Evolutionary conservation across 1,140 invertebrate species (phyloP).

Genomic region (Aphelinus certus): DNA sequence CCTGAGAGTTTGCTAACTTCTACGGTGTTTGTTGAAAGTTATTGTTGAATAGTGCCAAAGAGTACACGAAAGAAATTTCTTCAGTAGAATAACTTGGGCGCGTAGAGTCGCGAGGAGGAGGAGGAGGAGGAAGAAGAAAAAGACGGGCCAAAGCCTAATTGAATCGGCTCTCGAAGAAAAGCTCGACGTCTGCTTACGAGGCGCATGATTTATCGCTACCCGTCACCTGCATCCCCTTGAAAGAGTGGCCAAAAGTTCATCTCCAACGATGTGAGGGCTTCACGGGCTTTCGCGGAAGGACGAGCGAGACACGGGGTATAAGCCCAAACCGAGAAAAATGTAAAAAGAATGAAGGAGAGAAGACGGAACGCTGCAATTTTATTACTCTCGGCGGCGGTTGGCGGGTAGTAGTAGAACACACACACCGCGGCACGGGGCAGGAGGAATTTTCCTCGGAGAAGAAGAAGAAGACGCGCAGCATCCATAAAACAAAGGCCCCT

Average conservation of each 20-base stretch:
- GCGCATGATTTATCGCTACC: constrained; percentile 12
- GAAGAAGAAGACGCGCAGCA: neutral
- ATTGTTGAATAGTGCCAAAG: no score
- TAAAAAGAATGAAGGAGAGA: constrained; percentile 2
- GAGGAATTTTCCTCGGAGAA: neutral
- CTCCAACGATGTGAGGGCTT: no score
- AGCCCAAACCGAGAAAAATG: constrained; percentile 10
- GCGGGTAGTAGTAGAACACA: neutral
- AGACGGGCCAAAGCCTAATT: constrained; percentile 4
- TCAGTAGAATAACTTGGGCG: no score
- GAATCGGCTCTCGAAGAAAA: constrained; percentile 3
- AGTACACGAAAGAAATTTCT: no score
- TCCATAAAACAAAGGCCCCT: constrained; percentile 21
- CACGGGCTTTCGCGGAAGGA: no score
- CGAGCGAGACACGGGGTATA: no score
- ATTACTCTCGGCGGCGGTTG: constrained; percentile 2
- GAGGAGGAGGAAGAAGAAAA: neutral
- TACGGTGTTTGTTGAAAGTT: no score
- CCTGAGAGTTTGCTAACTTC: no score
- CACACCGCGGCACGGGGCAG: neutral
- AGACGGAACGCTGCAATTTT: constrained; percentile 16
- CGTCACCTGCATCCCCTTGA: neutral
- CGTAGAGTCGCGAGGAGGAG: no score
- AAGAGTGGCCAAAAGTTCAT: constrained; percentile 9
- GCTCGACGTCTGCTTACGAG: constrained; percentile 19